phyloP scores from a whole-genome alignment of 2,888 invertebrate genomes.

The Eristalinus sepulchralis region DNA sequence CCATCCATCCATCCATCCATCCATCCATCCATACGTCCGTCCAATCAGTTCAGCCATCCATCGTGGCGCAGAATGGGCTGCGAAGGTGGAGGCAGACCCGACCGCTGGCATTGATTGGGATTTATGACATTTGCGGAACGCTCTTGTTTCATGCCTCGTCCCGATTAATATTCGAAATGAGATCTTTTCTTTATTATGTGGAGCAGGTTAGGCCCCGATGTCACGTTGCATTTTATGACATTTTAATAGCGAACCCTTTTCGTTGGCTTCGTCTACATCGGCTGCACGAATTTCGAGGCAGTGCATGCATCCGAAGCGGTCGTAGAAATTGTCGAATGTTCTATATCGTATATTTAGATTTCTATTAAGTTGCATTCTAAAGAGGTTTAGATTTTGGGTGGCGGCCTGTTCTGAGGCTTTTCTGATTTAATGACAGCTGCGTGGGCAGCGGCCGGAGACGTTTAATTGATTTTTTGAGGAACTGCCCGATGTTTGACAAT shows the following conservation, averaged over 20 bases:
- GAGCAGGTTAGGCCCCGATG: conserved; percentile 52
- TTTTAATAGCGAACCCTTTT: conserved; percentile 67
- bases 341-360: conserved; percentile 41
- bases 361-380: conserved; percentile 8
- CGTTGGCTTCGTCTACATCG: background rate
- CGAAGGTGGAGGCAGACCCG: conserved; percentile 28
- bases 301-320: conserved; percentile 45
- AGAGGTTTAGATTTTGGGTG: conserved; percentile 50
- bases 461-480: conserved; percentile 43
- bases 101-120: conserved; percentile 66
- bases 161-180: conserved; percentile 64
- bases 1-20: background rate
- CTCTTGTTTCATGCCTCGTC: conserved; percentile 53
- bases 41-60: background rate
- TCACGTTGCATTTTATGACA: conserved; percentile 67
- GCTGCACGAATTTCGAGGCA: conserved; percentile 4
- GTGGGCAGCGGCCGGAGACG: conserved; percentile 29
- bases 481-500: background rate
- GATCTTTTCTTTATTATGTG: conserved; percentile 58
- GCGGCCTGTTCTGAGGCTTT: conserved; percentile 37
- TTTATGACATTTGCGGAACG: conserved; percentile 68
- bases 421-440: conserved; percentile 55
- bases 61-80: conserved; percentile 5
- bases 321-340: conserved; percentile 17
- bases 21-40: background rate